A percentile compares a stretch with the other conserved stretches of the same genome.
Evolutionary conservation across 2,888 invertebrate species (phyloP).

Genomic region (Cerceris ruficornis): DNA sequence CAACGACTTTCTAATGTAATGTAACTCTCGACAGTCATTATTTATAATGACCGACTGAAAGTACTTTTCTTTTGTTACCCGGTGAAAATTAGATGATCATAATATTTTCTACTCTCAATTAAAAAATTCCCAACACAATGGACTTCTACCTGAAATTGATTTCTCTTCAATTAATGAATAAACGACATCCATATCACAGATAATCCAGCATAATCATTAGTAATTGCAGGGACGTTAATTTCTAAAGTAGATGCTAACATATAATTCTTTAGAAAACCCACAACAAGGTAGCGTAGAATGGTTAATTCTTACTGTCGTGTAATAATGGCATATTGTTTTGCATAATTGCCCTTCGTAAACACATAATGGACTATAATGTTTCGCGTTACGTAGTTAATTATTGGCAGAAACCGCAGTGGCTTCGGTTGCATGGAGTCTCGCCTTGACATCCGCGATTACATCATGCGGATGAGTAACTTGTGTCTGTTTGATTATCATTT

Average conservation of each 20-base stretch:
- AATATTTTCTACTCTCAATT: neutral
- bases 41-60: neutral
- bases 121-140: too few species aligned
- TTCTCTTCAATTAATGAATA: too few species aligned
- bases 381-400: slow-evolving; percentile 20
- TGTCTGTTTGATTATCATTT: slow-evolving; percentile 40
- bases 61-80: neutral
- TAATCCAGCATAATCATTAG: too few species aligned
- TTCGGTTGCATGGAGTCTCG: slow-evolving; percentile 46
- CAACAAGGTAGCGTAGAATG: too few species aligned
- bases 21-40: neutral
- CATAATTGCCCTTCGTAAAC: neutral
- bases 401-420: slow-evolving; percentile 42
- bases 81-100: neutral
- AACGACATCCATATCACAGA: too few species aligned
- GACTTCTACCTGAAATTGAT: too few species aligned
- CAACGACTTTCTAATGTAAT: neutral
- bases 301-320: too few species aligned
- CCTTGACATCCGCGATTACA: slow-evolving; percentile 62
- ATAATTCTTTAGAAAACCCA: too few species aligned
- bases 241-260: too few species aligned
- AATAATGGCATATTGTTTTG: neutral
- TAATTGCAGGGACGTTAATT: too few species aligned
- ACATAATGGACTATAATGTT: neutral
- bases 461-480: slow-evolving; percentile 51